Evolutionary conservation across 1,140 invertebrate genomes (phyloP).

Genomic region (Drosophila obscura): DNA sequence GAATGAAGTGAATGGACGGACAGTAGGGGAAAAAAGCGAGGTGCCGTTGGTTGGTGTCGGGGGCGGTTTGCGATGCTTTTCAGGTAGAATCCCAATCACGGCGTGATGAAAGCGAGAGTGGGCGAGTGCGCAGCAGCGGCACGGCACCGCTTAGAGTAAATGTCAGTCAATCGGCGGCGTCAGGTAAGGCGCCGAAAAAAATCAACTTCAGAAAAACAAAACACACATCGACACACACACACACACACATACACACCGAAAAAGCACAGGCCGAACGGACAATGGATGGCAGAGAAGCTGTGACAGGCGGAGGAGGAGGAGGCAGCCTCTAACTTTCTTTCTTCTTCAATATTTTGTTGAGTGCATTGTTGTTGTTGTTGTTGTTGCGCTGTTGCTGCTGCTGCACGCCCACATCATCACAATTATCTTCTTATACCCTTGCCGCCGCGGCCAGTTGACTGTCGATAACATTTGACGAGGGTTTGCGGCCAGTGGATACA

Average conservation of each 20-base stretch:
- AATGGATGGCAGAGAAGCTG: conserved; percentile 26
- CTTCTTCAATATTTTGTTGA: conserved; percentile 57
- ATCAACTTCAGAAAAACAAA: conserved; percentile 27
- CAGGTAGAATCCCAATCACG: conserved; percentile 55
- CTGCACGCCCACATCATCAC: conserved; percentile 56
- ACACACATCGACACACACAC: conserved; percentile 28
- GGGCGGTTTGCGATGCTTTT: conserved; percentile 27
- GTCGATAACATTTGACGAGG: conserved; percentile 39
- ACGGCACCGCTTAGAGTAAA: conserved; percentile 32
- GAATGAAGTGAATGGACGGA: conserved; percentile 41
- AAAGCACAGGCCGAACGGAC: conserved; percentile 26
- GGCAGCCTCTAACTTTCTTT: conserved; percentile 65
- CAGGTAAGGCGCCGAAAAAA: conserved; percentile 27
- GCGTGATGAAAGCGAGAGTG: conserved; percentile 73
- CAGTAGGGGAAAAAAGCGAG: background rate
- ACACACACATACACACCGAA: background rate
- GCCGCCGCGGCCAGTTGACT: conserved; percentile 20
- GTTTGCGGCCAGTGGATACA: conserved; percentile 2
- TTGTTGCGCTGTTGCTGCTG: conserved; percentile 19
- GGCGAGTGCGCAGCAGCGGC: conserved; percentile 13
- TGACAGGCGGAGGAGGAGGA: conserved; percentile 16
- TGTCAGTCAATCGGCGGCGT: conserved; percentile 41
- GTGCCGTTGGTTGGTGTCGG: background rate
- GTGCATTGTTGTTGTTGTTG: conserved; percentile 41
- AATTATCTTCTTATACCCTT: conserved; percentile 41